Base-by-base conservation (phyloP, 2,888 invertebrate species). In the Orchesellides sinensis region DNA sequence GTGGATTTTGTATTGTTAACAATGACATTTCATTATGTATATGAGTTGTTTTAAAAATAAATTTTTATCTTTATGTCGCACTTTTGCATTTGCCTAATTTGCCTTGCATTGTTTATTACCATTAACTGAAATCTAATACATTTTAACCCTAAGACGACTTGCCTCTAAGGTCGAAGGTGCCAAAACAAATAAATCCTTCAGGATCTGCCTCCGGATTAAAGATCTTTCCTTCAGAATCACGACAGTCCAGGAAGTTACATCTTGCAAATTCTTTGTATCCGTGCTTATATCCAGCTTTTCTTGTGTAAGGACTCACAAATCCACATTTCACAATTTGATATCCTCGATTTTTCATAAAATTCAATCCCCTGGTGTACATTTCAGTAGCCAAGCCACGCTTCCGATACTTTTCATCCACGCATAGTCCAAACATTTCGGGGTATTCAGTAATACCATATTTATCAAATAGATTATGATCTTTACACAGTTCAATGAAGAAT, bases 391-490 rank as follows among this genome's bases (percentile, higher is more conserved):
- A 27, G 0, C 84, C 84, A 3, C 32, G 27, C 17, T 81, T 25
- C 25, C 81, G 49, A 32, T 78, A 84, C 25, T 84, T 73, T 14
- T 65, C 61, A 1, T 29, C 29, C 0, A 59, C 61, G 45, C 70
- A 81, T 2, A 78, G 32, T n/a, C 84, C 84, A 54, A 84, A 84
- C 75, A 81, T 77, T 17, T 84, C 72, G 0, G 81, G 49, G 19
- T 81, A 84, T 27, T 81, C 47, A 4, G 52, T 54, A 12, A 52
- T 21, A 6, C 45, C 32, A n/a, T 74, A 73, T 17, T 73, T 59
- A 8, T 66, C 73, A 52, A 47, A 83, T 17, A 73, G 27, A 25
- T 80, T 32, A 17, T 54, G 25, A 54, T 73, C 25, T 35, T 73
- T 59, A 59, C 66, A 80, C 10, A 80, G 19, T 10, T 73, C 59